phyloP scores from a whole-genome alignment of 2,113 vertebrate genomes.

The Eurystomus gularis region DNA sequence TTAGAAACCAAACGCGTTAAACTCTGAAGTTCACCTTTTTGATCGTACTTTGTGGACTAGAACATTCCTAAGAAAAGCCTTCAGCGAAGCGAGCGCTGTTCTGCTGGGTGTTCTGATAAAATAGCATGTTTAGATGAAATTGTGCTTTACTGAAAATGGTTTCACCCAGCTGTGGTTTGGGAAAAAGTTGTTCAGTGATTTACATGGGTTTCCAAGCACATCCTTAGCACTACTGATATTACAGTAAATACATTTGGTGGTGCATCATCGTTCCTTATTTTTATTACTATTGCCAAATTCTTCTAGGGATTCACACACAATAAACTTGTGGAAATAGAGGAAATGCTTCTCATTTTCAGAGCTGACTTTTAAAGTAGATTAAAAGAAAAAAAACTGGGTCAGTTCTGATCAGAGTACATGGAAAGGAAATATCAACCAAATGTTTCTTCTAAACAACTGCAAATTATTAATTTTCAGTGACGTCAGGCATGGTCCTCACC shows the following conservation, averaged over 20 bases:
- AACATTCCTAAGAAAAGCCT: neutral
- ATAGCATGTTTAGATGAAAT: neutral
- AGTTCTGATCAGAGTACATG: neutral
- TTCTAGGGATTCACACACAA: slow-evolving; percentile 60
- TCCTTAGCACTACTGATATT: slow-evolving; percentile 33
- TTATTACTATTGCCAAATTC: slow-evolving; percentile 63
- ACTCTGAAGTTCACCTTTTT: neutral
- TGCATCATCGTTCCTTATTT: slow-evolving; percentile 54
- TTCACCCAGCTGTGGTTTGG: slow-evolving; percentile 42
- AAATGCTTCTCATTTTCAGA: slow-evolving; percentile 68
- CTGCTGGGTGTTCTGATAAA: neutral
- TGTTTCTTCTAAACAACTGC: slow-evolving; percentile 69
- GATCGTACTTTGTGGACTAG: neutral
- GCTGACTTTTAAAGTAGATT: slow-evolving; percentile 36
- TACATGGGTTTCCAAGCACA: slow-evolving; percentile 30
- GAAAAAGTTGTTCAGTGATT: slow-evolving; percentile 42
- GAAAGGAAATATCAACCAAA: slow-evolving; percentile 64
- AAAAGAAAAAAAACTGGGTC: slow-evolving; percentile 8
- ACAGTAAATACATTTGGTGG: slow-evolving; percentile 39
- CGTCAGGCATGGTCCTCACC: neutral
- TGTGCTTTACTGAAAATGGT: neutral
- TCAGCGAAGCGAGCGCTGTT: fast-evolving
- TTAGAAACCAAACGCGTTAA: neutral
- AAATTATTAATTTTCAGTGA: slow-evolving; percentile 65
- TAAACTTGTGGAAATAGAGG: slow-evolving; percentile 51